Conservation (phyloP, 2,888 invertebrate species). For the Apamea sordens region DNA sequence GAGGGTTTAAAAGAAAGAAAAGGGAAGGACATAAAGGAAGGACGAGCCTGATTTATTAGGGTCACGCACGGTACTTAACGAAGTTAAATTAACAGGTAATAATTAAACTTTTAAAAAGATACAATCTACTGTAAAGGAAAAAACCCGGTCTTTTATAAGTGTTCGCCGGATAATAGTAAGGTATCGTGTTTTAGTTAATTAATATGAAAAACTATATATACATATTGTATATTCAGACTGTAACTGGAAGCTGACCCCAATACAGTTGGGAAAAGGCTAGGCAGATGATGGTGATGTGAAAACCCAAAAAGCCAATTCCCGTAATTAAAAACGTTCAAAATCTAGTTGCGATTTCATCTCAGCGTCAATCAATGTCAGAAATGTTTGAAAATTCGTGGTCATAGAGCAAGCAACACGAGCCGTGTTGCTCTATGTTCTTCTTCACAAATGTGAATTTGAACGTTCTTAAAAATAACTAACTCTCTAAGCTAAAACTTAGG, state of each 20-base stretch:
- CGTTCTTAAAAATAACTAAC: background rate
- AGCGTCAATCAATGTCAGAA: background rate
- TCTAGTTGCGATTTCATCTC: background rate
- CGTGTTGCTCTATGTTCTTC: too few species aligned
- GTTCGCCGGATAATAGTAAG: background rate
- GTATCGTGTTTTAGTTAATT: background rate
- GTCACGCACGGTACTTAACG: constrained; percentile 41
- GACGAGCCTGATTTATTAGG: constrained; percentile 48
- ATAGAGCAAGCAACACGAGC: too few species aligned
- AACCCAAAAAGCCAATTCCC: background rate
- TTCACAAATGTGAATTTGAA: too few species aligned
- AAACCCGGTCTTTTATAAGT: background rate
- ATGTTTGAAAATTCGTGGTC: background rate
- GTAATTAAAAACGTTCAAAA: background rate
- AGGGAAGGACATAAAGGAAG: constrained; percentile 32
- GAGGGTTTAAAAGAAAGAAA: constrained; percentile 39
- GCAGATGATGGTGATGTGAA: background rate
- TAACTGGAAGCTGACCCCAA: background rate
- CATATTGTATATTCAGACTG: background rate
- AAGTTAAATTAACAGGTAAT: constrained; percentile 52
- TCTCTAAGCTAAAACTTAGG: background rate
- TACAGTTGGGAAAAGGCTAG: background rate
- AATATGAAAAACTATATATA: background rate
- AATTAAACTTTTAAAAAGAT: constrained; percentile 25
- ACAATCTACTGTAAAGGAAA: constrained; percentile 13